phyloP scores from a whole-genome alignment of 2,888 invertebrate species.

The Meliscaeva auricollis region DNA sequence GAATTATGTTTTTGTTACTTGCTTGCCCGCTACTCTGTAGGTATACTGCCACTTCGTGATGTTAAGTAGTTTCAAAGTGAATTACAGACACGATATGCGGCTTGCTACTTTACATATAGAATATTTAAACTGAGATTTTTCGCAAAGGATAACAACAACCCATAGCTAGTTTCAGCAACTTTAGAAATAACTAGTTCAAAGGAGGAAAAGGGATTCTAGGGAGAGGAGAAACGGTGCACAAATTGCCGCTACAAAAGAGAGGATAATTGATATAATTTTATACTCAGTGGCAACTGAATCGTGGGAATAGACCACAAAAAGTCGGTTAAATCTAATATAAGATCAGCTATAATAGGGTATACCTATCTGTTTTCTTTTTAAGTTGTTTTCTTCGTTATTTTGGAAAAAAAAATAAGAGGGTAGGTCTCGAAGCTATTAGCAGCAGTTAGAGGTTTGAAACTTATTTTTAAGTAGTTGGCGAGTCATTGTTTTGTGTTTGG shows the following conservation, averaged over 20 bases:
- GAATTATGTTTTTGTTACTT: constrained; percentile 24
- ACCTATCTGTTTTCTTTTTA: too few species aligned
- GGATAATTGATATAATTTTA: constrained; percentile 66
- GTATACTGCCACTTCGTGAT: too few species aligned
- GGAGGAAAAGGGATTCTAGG: background rate
- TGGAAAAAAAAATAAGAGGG: background rate
- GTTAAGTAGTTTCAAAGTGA: constrained; percentile 72
- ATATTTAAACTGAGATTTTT: constrained; percentile 60
- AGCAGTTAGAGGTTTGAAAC: constrained; percentile 11
- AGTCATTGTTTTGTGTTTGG: background rate
- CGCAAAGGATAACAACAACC: constrained; percentile 44
- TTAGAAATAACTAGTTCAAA: background rate
- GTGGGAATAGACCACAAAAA: constrained; percentile 9
- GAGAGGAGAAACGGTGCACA: constrained; percentile 3
- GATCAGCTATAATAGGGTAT: constrained; percentile 13
- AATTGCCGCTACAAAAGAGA: constrained; percentile 64
- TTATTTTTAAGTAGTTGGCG: constrained; percentile 11
- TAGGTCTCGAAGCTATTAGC: background rate
- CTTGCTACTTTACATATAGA: constrained; percentile 20
- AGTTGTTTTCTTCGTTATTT: background rate
- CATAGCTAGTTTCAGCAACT: background rate
- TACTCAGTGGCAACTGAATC: background rate
- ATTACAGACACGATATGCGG: constrained; percentile 72
- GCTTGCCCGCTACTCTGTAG: constrained; percentile 16
- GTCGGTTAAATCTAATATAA: constrained; percentile 8